Percentiles rank a stretch among this genome's conserved stretches.
phyloP scores from a whole-genome alignment of 37 sponge, comb jelly and placozoan species.

The Mnemiopsis leidyi region DNA sequence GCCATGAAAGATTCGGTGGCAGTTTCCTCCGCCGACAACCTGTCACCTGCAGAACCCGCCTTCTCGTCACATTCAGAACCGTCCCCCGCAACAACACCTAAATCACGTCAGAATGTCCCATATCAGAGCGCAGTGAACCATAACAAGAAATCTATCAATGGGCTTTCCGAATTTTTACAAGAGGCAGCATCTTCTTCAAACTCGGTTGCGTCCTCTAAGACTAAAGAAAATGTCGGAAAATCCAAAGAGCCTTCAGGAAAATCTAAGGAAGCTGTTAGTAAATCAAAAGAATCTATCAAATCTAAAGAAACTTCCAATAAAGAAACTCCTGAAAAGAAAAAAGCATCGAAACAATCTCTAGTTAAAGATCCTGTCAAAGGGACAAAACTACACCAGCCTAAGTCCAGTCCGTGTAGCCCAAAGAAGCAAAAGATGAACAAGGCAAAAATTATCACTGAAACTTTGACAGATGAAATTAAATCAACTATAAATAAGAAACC shows the following conservation, averaged over 20 bases:
- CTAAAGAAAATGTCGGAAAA: too few relatives aligned
- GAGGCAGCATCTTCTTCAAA: not conserved
- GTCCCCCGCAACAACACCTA: not conserved
- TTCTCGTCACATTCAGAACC: not conserved
- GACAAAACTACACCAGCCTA: not conserved
- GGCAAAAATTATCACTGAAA: not conserved
- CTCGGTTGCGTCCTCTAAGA: not conserved
- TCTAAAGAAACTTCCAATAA: not conserved
- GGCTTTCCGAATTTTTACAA: not conserved
- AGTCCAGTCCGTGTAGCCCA: not conserved
- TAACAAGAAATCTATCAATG: slow-evolving; percentile 7
- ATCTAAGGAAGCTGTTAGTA: too few relatives aligned
- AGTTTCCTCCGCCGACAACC: not conserved
- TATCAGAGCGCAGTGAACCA: not conserved
- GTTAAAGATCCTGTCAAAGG: not conserved
- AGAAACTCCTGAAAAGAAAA: too few relatives aligned
- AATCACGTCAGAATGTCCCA: not conserved
- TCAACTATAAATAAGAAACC: not conserved
- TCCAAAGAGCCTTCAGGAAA: too few relatives aligned
- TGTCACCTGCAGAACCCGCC: not conserved
- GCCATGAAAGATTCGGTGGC: not conserved
- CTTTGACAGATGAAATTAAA: not conserved
- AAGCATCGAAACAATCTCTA: not conserved
- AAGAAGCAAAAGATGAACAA: not conserved
- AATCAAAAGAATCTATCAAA: too few relatives aligned